Evolutionary conservation across 2,113 vertebrate species (phyloP).

Genomic region (Lates calcarifer): DNA sequence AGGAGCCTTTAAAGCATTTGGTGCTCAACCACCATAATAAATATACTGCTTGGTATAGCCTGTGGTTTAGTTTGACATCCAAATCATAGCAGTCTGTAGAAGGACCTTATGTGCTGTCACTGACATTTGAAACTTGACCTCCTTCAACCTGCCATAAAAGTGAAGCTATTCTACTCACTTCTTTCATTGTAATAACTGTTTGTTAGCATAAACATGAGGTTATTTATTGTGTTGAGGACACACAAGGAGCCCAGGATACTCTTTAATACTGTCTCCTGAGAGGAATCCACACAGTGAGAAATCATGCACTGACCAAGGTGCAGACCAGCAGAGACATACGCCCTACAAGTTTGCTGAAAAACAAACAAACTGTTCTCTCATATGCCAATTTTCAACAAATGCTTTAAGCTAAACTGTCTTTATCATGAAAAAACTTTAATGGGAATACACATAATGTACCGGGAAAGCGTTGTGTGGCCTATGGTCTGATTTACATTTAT

Average conservation of each 20-base stretch:
- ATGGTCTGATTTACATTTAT: constrained; percentile 32
- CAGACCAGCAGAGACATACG: background rate
- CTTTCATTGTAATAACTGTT: background rate
- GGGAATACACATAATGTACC: background rate
- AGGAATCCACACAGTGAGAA: background rate
- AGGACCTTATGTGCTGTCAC: background rate
- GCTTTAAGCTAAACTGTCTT: background rate
- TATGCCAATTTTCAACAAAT: background rate
- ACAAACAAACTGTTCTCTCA: background rate
- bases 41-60: background rate
- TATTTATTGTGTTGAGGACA: background rate
- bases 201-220: background rate
- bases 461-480: background rate
- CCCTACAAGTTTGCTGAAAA: background rate
- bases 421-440: background rate
- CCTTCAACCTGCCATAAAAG: background rate
- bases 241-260: background rate
- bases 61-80: constrained; percentile 14
- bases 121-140: constrained; percentile 1
- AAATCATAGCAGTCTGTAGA: constrained; percentile 8
- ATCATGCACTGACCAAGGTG: background rate
- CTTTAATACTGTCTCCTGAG: background rate
- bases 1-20: constrained; percentile 42
- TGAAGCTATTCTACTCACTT: background rate
- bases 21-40: background rate